Evolutionary conservation across 2,797 vertebrate genomes (phyloP), one percentile per base, ranked within the genome.

Genomic region (Adelosebastes latens): DNA sequence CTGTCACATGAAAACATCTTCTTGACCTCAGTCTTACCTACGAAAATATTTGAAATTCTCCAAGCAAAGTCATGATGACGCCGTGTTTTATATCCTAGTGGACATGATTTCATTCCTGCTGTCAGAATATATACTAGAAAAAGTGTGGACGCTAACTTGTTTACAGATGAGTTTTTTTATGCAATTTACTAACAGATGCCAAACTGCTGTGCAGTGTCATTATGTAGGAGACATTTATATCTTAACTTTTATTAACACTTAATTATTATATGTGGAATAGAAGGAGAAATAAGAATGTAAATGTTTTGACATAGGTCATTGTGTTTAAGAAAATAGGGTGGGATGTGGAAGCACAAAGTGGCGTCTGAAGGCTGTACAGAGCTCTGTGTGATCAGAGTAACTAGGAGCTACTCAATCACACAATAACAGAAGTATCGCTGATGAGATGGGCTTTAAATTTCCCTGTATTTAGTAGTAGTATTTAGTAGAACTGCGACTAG

Each of bases 131-230:
- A 18, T 13, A 2, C 2, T 34, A 24, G 25, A n/a, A 12, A 25
- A 61, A 2, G n/a, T 34, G 18, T 31, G 58, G 27, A 46, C 2
- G 16, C 12, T 25, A 53, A 52, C 9, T 27, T 53, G 60, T 72
- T 79, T 62, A 82, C 59, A 46, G 18, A 68, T 2, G 13, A 72
- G 27, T 12, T 58, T 62, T 52, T 58, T 49, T 71, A 64, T 59
- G 46, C 72, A 58, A 36, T 62, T 52, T 24, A 52, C 31, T 55
- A 77, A 63, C 71, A 1, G 72, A 82, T 68, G 72, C 80, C 76
- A 81, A 77, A 78, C 52, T 65, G 64, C 36, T 59, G 65, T 77
- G 68, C 24, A 49, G 74, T 73, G 59, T 72, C 60, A 10, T 42
- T 55, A 34, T 55, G 68, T 39, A 71, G 66, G 32, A 25, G 8